Percentiles rank a stretch among this genome's conserved stretches.
Conservation (phyloP, 2,113 vertebrate genomes). For the Sitta europaea region DNA sequence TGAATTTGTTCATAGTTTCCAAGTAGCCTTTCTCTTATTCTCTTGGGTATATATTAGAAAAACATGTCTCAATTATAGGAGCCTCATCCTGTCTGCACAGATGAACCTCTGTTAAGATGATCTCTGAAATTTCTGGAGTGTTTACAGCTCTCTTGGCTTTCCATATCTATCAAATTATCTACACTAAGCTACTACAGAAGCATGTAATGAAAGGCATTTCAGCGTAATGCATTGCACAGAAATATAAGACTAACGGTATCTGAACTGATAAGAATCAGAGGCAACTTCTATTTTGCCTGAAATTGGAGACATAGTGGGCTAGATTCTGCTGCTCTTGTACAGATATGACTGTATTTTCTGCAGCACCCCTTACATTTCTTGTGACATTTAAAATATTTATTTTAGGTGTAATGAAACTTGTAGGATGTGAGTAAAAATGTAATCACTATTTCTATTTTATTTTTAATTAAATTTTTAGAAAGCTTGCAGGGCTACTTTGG, state of each 20-base stretch:
- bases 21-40: neutral
- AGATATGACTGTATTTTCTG: neutral
- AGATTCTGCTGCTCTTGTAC: neutral
- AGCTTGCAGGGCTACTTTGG: fast-evolving
- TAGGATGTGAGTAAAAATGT: neutral
- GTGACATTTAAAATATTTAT: neutral
- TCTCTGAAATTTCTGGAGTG: neutral
- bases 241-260: neutral
- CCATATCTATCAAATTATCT: neutral
- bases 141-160: neutral
- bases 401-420: neutral
- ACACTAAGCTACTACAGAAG: neutral
- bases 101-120: neutral
- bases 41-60: neutral
- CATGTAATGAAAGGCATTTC: neutral
- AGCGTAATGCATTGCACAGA: neutral
- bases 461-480: neutral
- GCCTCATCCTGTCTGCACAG: neutral
- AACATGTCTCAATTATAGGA: neutral
- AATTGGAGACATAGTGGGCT: neutral
- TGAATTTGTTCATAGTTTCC: neutral
- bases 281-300: neutral
- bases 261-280: neutral
- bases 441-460: neutral
- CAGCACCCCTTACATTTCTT: neutral